A percentile compares a stretch with the other conserved stretches of the same genome.
These are phyloP conservation scores for Dynastes maya DNA, from an alignment of 2,888 invertebrate genomes.

Conservation along the genomic window DNA sequence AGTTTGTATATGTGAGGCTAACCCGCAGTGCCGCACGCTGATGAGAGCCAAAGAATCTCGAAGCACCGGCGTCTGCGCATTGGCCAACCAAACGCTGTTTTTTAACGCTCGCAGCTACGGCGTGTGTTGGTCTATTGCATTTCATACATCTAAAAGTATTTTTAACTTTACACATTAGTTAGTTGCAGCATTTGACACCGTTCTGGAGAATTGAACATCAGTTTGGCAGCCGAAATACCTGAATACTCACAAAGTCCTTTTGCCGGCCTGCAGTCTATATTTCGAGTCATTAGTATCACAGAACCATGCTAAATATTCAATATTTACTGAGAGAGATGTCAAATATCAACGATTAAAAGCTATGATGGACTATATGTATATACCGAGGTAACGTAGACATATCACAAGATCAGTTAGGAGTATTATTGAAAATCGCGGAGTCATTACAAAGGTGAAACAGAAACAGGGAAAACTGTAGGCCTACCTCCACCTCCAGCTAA, in stretches of 20 bases:
- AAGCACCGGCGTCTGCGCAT: too few relatives aligned
- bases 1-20: too few relatives aligned
- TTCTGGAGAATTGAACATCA: constrained; percentile 91
- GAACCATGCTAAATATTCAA: constrained; percentile 93
- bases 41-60: too few relatives aligned
- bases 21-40: too few relatives aligned
- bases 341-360: constrained; percentile 92
- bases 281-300: constrained; percentile 91
- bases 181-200: constrained; percentile 92
- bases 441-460: constrained; percentile 81
- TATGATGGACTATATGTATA: constrained; percentile 93
- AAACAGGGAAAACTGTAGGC: constrained; percentile 64
- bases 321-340: constrained; percentile 93
- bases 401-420: constrained; percentile 92
- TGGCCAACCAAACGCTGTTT: too few relatives aligned
- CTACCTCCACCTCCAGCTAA: constrained; percentile 68
- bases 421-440: constrained; percentile 91
- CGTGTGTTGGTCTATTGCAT: too few relatives aligned
- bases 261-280: constrained; percentile 94
- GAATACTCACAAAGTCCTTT: constrained; percentile 95
- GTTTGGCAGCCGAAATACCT: constrained; percentile 92
- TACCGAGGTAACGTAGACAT: constrained; percentile 93
- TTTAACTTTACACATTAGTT: constrained; percentile 78
- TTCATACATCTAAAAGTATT: too few relatives aligned
- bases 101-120: too few relatives aligned